Conservation (phyloP, 2,888 invertebrate genomes). For the Lepidocyrtinus sp. region DNA sequence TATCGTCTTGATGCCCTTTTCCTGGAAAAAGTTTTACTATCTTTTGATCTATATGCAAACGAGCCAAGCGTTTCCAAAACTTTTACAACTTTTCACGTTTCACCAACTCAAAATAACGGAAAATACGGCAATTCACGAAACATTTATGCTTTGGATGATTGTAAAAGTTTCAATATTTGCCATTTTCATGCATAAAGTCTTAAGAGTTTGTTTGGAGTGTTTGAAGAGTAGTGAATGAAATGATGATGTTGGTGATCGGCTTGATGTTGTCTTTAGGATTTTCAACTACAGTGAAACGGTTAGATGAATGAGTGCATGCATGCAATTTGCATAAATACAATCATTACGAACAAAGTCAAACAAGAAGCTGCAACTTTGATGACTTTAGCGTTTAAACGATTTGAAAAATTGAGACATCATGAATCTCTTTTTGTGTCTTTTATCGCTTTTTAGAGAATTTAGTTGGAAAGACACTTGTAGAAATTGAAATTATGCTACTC, state of each 20-base stretch:
- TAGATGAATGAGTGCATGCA: slow-evolving; percentile 19
- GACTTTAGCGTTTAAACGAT: slow-evolving; percentile 7
- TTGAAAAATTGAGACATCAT: slow-evolving; percentile 2
- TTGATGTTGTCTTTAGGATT: too few relatives aligned
- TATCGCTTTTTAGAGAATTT: too few relatives aligned
- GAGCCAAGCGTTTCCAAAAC: background rate
- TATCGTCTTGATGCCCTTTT: slow-evolving; percentile 4
- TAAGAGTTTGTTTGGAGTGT: background rate
- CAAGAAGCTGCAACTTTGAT: slow-evolving; percentile 22
- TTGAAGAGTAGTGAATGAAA: background rate
- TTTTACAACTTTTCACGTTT: slow-evolving; percentile 23
- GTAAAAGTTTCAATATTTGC: slow-evolving; percentile 16
- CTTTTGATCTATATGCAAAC: background rate
- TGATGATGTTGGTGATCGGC: background rate
- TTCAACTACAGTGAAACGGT: too few relatives aligned
- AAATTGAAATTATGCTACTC: too few relatives aligned
- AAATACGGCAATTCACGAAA: slow-evolving; percentile 6
- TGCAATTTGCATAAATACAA: slow-evolving; percentile 12
- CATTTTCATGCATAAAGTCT: too few relatives aligned
- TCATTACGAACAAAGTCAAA: slow-evolving; percentile 15
- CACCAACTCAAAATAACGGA: slow-evolving; percentile 9
- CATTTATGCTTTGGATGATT: background rate
- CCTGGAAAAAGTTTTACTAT: slow-evolving; percentile 1
- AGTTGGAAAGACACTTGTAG: too few relatives aligned
- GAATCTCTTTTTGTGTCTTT: background rate